Base-by-base conservation (phyloP, 2,797 vertebrate species). In the Platyrinchus mystaceus region DNA sequence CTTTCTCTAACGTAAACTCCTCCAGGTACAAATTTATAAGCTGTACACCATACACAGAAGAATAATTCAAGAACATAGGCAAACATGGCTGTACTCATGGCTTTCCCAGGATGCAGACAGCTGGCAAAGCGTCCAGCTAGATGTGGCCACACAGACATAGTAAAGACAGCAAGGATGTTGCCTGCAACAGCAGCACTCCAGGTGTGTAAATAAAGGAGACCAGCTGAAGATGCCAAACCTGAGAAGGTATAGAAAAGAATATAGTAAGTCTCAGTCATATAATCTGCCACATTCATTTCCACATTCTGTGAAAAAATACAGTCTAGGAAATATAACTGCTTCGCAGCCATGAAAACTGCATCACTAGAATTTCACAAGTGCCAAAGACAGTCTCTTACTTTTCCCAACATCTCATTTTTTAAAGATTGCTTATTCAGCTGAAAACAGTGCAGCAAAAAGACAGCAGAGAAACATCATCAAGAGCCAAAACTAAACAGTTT, bases 21-120 rank as follows among this genome's bases (percentile, higher is more conserved):
- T 96, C 97, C 98, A 8, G 98, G 98, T 43, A 98, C 97, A 94
- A 98, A 98, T 85, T 98, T 98, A 74, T 98, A 98, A 84, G 97
- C 97, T 52, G 97, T 98, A 86, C 97, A 98, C 97, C 98, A 97
- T 0, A 97, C 97, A 76, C 97, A 98, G 89, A 98, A 97, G 94
- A 98, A 96, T 11, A 94, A 59, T 41, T 97, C 97, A 62, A 98
- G 83, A 66, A 97, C 32, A 19, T 96, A 97, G 68, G 95, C 80
- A 44, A 89, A 5, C 97, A 97, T 97, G 76, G 96, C 97, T 44
- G 84, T 60, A 58, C 69, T 95, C 97, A 98, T 97, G 94, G 93
- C 78, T 93, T 90, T 97, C 78, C 97, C 97, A 60, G 97, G 97
- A 59, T 87, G 77, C 12, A 67, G 53, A 47, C 94, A 97, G 82